A percentile compares a stretch with the other conserved stretches of the same genome.
These are phyloP conservation scores for Urocynchramus pylzowi DNA, from an alignment of 2,113 vertebrate species.

Conservation along the genomic window DNA sequence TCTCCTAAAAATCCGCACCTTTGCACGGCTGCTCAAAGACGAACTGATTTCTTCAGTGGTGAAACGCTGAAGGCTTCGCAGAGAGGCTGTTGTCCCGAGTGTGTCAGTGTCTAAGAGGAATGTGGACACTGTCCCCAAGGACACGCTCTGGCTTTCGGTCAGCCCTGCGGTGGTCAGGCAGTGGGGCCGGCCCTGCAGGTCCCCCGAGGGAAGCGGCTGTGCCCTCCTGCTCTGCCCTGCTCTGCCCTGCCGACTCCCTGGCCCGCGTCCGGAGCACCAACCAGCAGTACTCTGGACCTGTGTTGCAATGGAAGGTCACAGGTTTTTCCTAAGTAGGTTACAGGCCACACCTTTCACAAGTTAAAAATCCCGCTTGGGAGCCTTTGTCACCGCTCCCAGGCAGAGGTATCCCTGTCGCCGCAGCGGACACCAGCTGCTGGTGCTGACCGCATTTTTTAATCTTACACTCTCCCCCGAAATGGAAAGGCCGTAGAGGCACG, in stretches of 20 bases:
- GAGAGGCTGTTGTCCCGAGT: not conserved
- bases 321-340: rapidly evolving
- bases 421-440: not conserved
- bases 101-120: not conserved
- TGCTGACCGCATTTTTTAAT: not conserved
- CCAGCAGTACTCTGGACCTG: rapidly evolving
- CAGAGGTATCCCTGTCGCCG: not conserved
- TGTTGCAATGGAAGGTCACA: rapidly evolving
- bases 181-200: rapidly evolving
- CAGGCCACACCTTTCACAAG: not conserved
- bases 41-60: not conserved
- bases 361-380: not conserved
- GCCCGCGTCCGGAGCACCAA: rapidly evolving
- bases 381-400: not conserved
- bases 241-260: not conserved
- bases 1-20: not conserved
- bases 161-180: not conserved
- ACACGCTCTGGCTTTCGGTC: rapidly evolving
- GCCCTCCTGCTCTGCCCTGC: rapidly evolving
- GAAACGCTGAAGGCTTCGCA: not conserved
- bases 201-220: not conserved
- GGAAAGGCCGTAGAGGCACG: not conserved
- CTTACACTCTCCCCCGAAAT: not conserved
- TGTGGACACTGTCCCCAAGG: not conserved
- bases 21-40: not conserved